phyloP scores from a whole-genome alignment of 2,888 invertebrate species.

The Hypolimnas misippus region DNA sequence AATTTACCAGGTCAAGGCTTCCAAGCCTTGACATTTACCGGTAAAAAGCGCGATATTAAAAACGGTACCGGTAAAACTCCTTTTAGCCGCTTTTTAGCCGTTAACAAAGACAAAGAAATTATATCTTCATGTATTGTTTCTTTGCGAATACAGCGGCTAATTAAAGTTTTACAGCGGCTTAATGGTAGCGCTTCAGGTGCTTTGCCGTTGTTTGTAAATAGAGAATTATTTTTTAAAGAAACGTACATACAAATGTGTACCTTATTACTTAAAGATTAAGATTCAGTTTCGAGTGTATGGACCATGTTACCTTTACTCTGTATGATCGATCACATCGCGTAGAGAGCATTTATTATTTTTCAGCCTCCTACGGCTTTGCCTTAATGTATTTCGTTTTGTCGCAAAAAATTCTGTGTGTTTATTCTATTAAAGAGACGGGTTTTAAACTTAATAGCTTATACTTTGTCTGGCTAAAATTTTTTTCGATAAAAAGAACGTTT shows the following conservation, averaged over 20 bases:
- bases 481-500: no score
- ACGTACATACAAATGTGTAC: neutral
- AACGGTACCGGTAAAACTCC: conserved; percentile 4
- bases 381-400: neutral
- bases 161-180: conserved; percentile 5
- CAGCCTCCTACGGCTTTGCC: neutral
- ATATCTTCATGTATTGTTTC: neutral
- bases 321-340: conserved; percentile 2
- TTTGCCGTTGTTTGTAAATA: conserved; percentile 9
- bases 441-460: no score
- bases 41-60: conserved; percentile 7
- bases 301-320: neutral
- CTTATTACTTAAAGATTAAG: neutral
- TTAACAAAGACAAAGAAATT: neutral
- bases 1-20: conserved; percentile 7
- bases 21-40: conserved; percentile 6
- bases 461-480: no score
- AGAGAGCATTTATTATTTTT: neutral
- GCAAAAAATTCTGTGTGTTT: neutral
- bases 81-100: neutral
- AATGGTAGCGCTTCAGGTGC: conserved; percentile 7
- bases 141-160: conserved; percentile 5
- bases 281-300: neutral
- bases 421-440: no score
- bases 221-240: conserved; percentile 1